Evolutionary conservation across 2,113 vertebrate genomes (phyloP), one percentile per base, ranked within the genome.

Genomic region (Australoheros scitulus): DNA sequence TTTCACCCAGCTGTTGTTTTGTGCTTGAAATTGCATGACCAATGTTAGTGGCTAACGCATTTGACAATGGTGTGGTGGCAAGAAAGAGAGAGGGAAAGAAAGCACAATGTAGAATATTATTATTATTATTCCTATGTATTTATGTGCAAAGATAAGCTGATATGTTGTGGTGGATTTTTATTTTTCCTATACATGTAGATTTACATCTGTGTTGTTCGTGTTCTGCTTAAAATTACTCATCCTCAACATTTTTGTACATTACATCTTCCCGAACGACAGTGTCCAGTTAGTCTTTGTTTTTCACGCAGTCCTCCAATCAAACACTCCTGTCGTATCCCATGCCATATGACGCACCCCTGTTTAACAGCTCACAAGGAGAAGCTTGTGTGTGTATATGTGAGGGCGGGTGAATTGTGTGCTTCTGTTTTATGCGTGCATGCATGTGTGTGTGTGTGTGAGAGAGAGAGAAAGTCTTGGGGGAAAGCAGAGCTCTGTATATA

Each of bases 91-190:
- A 83, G 82, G 80, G 84, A 89, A 77, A 92, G 90, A 92, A 93
- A 94, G 92, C 92, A 95, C 94, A 95, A 88, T 91, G 91, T 92
- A 91, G 83, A 85, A 85, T 90, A 89, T 88, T 86, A 89, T 87
- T 91, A 92, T 91, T 93, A 91, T 92, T 91, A 92, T 92, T 93
- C 84, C 79, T 90, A 82, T 89, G 94, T 96, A 96, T 96, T 96
- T 95, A 95, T 94, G 93, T 95, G 91, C 88, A 92, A 92, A 93
- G 91, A 95, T 95, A 96, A 96, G 94, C 94, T 96, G 94, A 94
- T 92, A 88, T 92, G 91, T 95, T 91, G 93, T 95, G 92, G 92
- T 95, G 93, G 91, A 91, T 91, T 93, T 89, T 91, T 91, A 65
- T 87, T 93, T 92, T 90, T 89, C 82, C 85, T 91, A 85, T 88